Conservation (phyloP, 2,113 vertebrate species). For the Anhinga anhinga region DNA sequence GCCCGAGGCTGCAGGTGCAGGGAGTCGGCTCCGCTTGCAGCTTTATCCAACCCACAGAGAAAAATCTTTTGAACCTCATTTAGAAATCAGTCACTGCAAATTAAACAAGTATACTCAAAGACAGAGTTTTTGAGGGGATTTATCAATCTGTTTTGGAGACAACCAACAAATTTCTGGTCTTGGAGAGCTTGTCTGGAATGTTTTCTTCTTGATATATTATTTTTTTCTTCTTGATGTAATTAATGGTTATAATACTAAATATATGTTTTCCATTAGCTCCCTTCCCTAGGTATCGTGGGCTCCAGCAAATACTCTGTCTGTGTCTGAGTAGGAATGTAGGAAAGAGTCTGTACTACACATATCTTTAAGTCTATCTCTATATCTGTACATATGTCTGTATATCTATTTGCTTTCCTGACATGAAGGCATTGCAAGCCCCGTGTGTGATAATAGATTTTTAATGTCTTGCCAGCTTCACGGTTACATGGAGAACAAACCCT, state of each 20-base stretch:
- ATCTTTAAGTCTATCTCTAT: neutral
- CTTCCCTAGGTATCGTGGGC: neutral
- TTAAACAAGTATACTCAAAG: neutral
- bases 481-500: constrained; percentile 92
- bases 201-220: neutral
- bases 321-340: neutral
- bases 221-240: neutral
- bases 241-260: neutral
- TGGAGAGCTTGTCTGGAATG: neutral
- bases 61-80: neutral
- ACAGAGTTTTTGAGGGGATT: neutral
- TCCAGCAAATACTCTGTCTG: neutral
- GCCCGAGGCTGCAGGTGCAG: neutral
- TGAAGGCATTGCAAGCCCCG: neutral
- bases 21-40: neutral
- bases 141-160: neutral
- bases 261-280: neutral
- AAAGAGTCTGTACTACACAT: neutral
- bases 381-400: neutral
- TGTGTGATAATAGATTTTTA: neutral
- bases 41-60: neutral
- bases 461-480: constrained; percentile 84
- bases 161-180: neutral
- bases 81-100: neutral
- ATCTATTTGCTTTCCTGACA: neutral